Evolutionary conservation across 2,797 vertebrate species (phyloP), one percentile per base, ranked within the genome.

Genomic region (Diplodus puntazzo): DNA sequence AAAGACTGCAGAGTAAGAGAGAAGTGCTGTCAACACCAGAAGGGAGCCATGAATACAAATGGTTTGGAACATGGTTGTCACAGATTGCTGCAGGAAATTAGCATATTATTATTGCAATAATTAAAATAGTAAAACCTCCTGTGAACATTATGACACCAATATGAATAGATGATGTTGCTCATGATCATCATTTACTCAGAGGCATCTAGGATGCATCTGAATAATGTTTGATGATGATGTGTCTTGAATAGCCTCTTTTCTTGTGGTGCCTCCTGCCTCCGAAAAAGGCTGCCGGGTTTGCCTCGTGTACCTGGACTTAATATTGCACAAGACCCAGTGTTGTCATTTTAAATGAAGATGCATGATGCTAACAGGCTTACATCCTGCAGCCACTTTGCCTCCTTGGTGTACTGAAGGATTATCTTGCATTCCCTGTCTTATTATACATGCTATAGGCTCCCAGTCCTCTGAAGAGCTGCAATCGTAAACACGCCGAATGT

Each of bases 281-380:
- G 13, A 62, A 45, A 34, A 55, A 85, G 76, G 42, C 74, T 74
- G 57, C 49, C 54, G 72, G 76, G 46, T 55, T 81, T 76, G 18
- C 53, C 63, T 81, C 74, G 71, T 82, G 81, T 85, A 70, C 76
- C 83, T 73, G 71, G 69, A 86, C 73, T 88, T 88, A 89, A 87
- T 87, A 82, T 63, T 25, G 23, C 73, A 72, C 59, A 73, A 79
- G 27, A 52, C 52, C 30, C 18, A 9, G 48, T 67, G 74, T 83
- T 86, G 89, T 92, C 87, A 83, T 80, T 83, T 76, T 53, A 71
- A 87, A 91, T 84, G 72, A 86, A 94, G 90, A 91, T 73, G 57
- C 58, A 83, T 80, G 59, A 34, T 58, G 69, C 65, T 87, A 87
- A 87, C 70, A 84, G 84, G 85, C 55, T 91, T 89, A 83, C 83